Base-by-base conservation (phyloP, 2,888 invertebrate genomes). In the Cheiracanthium punctorium region DNA sequence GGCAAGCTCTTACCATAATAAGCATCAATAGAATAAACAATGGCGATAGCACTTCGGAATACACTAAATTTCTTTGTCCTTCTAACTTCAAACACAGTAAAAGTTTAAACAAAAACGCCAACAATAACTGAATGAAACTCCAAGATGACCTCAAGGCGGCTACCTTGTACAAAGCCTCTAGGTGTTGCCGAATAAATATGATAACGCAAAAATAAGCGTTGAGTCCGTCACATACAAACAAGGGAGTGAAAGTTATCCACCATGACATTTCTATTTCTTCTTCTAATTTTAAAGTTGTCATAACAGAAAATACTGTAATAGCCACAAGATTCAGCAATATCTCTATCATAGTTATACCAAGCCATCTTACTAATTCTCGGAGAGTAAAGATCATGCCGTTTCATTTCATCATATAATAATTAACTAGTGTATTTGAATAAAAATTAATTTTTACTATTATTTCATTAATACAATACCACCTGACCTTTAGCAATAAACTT, bases 131-230 rank as follows among this genome's bases (percentile, higher is more conserved):
- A 90, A 95, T 95, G 77, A 95, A 94, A 91, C 96, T 97, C 95
- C 96, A 97, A 86, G 95, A 90, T 37, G 96, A 94, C 90, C 97
- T 93, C 87, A 96, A 93, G 69, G 96, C 92, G n/a, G 96, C 96
- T 76, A 94, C 94, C 91, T 96, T 95, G 81, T 91, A 91, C 41
- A 91, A 91, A 20, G 91, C 95, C 90, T 96, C 96, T 90, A 96
- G 93, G 90, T 96, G 95, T 95, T 96, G 96, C 90, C 99, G 94
- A 90, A 99, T 96, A 91, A 97, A 96, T 82, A 98, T 96, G 90
- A 98, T 98, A 75, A 97, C 95, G 91, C 97, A 96, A 92, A 98
- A 98, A 92, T 99, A 99, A 33, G 96, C 95, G 92, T 97, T 97
- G 89, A 98, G 94, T 33, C 96, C 96, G 93, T 98, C 97, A 89